Evolutionary conservation across 2,888 invertebrate genomes (phyloP), one percentile per base, ranked within the genome.

Genomic region (Tanytarsus gracilentus): DNA sequence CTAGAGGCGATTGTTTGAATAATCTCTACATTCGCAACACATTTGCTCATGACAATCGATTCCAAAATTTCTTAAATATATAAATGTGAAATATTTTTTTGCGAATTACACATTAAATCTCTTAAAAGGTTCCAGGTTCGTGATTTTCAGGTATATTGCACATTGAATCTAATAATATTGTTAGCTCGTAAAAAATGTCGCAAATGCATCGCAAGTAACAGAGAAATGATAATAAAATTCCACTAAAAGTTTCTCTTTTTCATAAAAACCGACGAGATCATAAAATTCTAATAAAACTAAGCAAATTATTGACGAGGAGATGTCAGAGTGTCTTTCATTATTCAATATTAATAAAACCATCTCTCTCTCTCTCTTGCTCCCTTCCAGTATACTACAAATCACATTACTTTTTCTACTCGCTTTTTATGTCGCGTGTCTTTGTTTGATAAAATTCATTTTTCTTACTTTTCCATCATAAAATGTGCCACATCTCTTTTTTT

Each of bases 241-340:
- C 23, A 44, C 44, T 44, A 44, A 23, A 29, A 52, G 52, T 27
- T 44, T 44, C 25, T 39, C 27, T 33, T 21, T 11, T 53, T 55
- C 16, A 21, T 40, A 40, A 49, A 55, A 55, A 55, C 39, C 39
- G 55, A 55, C 39, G 40, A 55, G n/a, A 16, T 39, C 40, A 55
- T 55, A 55, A 55, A 55, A 55, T 40, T 55, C 55, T 25, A 55
- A 55, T 55, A 55, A 55, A 55, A 55, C 55, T 40, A 55, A 55
- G 40, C 55, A 55, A 55, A 55, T 55, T 55, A 55, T 55, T 39
- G 55, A 39, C 39, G 55, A 29, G 14, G 18, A 16, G 51, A 27
- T 23, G 36, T 16, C n/a, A 36, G 16, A 16, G 44, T 51, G 53
- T 53, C 55, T 36, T 55, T 55, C 55, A 55, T 55, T 55, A 55